A percentile compares a stretch with the other conserved stretches of the same genome.
Evolutionary conservation across 1,140 invertebrate species (phyloP).

Genomic region (Drosophila sechellia): DNA sequence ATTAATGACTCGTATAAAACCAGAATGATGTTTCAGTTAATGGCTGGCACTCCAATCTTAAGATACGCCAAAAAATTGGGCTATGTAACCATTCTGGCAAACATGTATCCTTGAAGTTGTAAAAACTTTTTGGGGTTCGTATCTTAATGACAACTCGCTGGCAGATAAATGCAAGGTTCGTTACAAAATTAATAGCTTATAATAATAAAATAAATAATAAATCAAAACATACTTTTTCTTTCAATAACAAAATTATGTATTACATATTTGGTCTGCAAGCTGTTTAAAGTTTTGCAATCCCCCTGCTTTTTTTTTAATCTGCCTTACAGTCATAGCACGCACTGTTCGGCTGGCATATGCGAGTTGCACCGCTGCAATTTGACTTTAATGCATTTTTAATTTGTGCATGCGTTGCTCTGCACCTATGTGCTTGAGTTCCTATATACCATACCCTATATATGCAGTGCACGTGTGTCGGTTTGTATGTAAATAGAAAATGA

Average conservation of each 20-base stretch:
- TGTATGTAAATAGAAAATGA: conserved; percentile 58
- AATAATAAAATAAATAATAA: no score
- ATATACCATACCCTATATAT: background rate
- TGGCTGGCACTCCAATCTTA: conserved; percentile 14
- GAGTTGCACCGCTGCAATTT: conserved; percentile 43
- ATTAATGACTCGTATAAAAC: conserved; percentile 6
- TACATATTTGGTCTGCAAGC: no score
- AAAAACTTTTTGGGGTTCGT: conserved; percentile 17
- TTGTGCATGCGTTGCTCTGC: conserved; percentile 22
- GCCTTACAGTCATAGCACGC: background rate
- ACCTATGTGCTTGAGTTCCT: background rate
- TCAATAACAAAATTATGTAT: background rate
- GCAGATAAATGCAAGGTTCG: conserved; percentile 14
- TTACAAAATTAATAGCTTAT: background rate
- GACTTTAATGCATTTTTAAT: conserved; percentile 62
- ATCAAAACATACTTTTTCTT: no score
- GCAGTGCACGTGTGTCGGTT: conserved; percentile 5
- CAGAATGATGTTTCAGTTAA: conserved; percentile 15
- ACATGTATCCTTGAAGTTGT: conserved; percentile 2
- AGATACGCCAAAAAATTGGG: background rate
- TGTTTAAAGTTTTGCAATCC: no score
- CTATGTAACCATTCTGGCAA: background rate
- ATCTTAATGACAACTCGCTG: conserved; percentile 29
- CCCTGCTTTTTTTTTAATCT: background rate
- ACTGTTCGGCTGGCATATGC: conserved; percentile 15